A percentile compares a stretch with the other conserved stretches of the same genome.
Evolutionary conservation across 2,888 invertebrate genomes (phyloP).

Genomic region (Microctonus hyperodae): DNA sequence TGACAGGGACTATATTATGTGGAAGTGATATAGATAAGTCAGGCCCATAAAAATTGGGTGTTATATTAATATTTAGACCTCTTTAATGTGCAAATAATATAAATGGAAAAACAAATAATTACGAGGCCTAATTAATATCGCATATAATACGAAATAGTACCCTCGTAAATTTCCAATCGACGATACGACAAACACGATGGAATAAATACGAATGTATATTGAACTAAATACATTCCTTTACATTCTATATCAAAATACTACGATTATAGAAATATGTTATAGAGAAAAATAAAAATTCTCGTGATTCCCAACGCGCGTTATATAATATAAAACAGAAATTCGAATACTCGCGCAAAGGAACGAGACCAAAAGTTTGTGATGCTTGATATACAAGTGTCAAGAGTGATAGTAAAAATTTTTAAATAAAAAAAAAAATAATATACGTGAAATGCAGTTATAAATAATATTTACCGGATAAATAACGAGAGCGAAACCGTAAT

Average conservation of each 20-base stretch:
- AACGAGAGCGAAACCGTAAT: neutral
- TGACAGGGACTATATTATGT: neutral
- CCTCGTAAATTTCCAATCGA: slow-evolving; percentile 34
- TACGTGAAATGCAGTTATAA: slow-evolving; percentile 33
- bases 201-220: slow-evolving; percentile 43
- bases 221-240: slow-evolving; percentile 61
- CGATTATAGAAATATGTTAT: slow-evolving; percentile 54
- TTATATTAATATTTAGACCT: slow-evolving; percentile 45
- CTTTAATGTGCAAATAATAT: slow-evolving; percentile 48
- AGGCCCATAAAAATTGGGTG: slow-evolving; percentile 42
- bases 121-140: slow-evolving; percentile 55
- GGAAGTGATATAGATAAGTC: neutral
- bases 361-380: slow-evolving; percentile 22
- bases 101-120: slow-evolving; percentile 41
- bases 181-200: slow-evolving; percentile 22
- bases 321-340: slow-evolving; percentile 46
- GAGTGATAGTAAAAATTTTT: slow-evolving; percentile 9
- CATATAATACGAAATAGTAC: slow-evolving; percentile 25
- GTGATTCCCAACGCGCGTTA: slow-evolving; percentile 55
- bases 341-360: slow-evolving; percentile 37
- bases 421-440: slow-evolving; percentile 18
- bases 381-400: slow-evolving; percentile 8
- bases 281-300: slow-evolving; percentile 55
- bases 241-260: slow-evolving; percentile 57
- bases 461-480: slow-evolving; percentile 8